These are phyloP conservation scores for Dolichotis patagonum DNA, from an alignment of 2,113 vertebrate genomes.

Conservation along the genomic window DNA sequence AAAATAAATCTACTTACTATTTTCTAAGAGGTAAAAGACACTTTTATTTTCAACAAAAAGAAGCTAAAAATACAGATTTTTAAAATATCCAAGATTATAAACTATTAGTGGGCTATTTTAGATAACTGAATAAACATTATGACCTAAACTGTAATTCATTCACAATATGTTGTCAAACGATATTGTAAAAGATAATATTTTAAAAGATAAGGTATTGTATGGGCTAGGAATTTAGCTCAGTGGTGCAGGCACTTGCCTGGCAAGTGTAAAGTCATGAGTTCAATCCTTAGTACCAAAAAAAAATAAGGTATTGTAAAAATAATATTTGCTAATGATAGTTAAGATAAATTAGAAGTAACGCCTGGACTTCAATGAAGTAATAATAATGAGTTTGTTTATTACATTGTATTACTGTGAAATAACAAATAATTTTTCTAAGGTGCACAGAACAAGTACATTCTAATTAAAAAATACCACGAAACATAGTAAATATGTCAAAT, in stretches of 20 bases:
- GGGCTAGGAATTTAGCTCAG: no score
- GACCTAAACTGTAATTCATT: not conserved
- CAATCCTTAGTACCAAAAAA: no score
- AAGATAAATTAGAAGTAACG: not conserved
- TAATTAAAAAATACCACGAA: not conserved
- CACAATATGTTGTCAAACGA: not conserved
- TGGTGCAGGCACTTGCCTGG: no score
- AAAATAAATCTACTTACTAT: not conserved
- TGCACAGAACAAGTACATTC: not conserved
- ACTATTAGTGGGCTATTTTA: not conserved
- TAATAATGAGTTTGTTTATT: not conserved
- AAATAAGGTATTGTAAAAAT: not conserved
- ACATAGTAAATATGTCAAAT: not conserved
- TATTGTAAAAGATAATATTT: no score
- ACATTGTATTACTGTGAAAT: not conserved
- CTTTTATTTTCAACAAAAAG: not conserved
- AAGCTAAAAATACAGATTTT: conserved; percentile 18
- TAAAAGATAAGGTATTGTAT: not conserved
- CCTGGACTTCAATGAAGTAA: not conserved
- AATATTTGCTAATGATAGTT: not conserved
- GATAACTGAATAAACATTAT: conserved; percentile 17
- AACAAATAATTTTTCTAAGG: conserved; percentile 1
- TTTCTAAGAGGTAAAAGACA: not conserved
- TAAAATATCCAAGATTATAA: not conserved
- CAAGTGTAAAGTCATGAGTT: no score